Conservation (phyloP, 2,797 vertebrate genomes). For the Microcaecilia unicolor region DNA sequence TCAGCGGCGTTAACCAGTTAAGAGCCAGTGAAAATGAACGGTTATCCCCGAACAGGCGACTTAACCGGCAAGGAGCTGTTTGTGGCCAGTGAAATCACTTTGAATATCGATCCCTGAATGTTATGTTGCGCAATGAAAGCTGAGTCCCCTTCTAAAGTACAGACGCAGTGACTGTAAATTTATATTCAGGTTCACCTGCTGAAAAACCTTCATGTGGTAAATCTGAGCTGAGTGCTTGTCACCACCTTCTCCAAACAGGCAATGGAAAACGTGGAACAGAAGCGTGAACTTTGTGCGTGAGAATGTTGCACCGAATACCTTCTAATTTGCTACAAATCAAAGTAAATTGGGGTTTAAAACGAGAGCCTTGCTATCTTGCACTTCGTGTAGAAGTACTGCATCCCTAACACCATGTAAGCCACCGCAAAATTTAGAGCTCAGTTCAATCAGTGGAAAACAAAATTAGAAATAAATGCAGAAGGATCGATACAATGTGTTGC, state of each 20-base stretch:
- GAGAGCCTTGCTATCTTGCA: conserved; percentile 45
- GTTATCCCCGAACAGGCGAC: too few species aligned
- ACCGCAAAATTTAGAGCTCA: conserved; percentile 53
- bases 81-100: too few species aligned
- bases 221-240: too few species aligned
- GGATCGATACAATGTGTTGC: conserved; percentile 59
- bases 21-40: too few species aligned
- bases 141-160: too few species aligned
- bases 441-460: conserved; percentile 60
- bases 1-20: too few species aligned
- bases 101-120: too few species aligned
- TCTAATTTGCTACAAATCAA: conserved; percentile 56
- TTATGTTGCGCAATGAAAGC: too few species aligned
- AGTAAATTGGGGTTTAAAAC: conserved; percentile 54
- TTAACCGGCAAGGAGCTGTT: too few species aligned
- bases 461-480: conserved; percentile 65
- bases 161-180: too few species aligned
- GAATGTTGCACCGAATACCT: conserved; percentile 24
- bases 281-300: conserved; percentile 8
- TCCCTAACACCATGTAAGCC: conserved; percentile 53
- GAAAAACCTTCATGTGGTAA: too few species aligned
- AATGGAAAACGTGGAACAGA: conserved; percentile 17
- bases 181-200: too few species aligned
- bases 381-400: conserved; percentile 36
- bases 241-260: not conserved